These are phyloP conservation scores for Heterotilapia buettikoferi DNA, from an alignment of 2,113 vertebrate genomes.

Conservation along the genomic window DNA sequence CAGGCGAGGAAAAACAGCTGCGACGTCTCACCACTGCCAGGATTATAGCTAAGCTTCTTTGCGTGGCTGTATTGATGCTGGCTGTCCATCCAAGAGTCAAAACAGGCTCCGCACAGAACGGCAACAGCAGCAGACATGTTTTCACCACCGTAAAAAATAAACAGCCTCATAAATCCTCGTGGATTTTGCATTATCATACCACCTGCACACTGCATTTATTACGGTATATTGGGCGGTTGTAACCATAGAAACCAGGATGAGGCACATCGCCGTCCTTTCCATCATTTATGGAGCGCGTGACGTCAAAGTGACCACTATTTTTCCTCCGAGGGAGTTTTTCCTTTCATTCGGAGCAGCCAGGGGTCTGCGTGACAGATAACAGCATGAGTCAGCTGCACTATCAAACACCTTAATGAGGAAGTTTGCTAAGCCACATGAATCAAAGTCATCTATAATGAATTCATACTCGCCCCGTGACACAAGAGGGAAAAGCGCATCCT, in stretches of 20 bases:
- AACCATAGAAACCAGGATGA: conserved; percentile 63
- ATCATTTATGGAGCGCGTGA: conserved; percentile 54
- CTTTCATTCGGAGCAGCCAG: conserved; percentile 36
- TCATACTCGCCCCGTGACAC: conserved; percentile 4
- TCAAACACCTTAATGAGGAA: conserved; percentile 41
- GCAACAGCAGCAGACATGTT: conserved; percentile 14
- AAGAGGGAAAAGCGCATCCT: not conserved
- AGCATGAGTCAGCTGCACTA: conserved; percentile 42
- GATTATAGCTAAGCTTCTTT: conserved; percentile 69
- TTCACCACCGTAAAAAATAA: conserved; percentile 4
- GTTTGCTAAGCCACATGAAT: conserved; percentile 16
- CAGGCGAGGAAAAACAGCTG: conserved; percentile 58
- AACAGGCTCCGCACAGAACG: conserved; percentile 25
- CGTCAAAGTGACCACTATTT: conserved; percentile 56
- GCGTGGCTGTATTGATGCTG: conserved; percentile 25
- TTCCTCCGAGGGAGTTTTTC: conserved; percentile 40
- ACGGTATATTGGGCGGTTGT: conserved; percentile 44
- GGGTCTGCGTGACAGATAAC: conserved; percentile 47
- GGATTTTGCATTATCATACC: conserved; percentile 38
- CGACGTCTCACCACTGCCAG: conserved; percentile 37
- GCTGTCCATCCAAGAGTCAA: conserved; percentile 43
- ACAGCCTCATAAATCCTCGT: conserved; percentile 39
- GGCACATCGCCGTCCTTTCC: conserved; percentile 50
- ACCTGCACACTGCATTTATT: conserved; percentile 42
- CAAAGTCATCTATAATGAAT: conserved; percentile 12